A percentile compares a stretch with the other conserved stretches of the same genome.
Conservation (phyloP, 2,113 vertebrate genomes). For the Lontra canadensis region DNA sequence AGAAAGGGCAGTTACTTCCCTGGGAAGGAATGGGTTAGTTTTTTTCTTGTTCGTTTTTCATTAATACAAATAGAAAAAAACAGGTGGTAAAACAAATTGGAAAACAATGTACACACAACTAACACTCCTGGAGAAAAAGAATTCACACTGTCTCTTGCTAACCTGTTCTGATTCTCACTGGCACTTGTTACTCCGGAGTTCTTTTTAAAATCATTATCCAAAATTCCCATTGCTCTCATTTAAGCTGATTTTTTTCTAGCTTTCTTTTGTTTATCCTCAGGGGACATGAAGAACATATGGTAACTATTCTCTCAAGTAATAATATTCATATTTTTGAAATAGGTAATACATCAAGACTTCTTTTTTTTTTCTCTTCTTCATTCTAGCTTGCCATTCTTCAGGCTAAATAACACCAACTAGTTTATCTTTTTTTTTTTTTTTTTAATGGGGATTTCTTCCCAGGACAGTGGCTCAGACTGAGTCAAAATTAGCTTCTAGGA, state of each 20-base stretch:
- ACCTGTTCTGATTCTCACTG: slow-evolving; percentile 21
- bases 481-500: background rate
- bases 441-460: background rate
- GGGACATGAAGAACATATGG: slow-evolving; percentile 34
- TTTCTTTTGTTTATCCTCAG: slow-evolving; percentile 57
- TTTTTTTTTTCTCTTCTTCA: background rate
- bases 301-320: slow-evolving; percentile 46
- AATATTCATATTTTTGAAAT: slow-evolving; percentile 53
- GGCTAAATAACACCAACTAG: background rate
- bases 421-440: background rate
- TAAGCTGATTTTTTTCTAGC: background rate
- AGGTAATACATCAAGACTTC: background rate
- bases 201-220: slow-evolving; percentile 44
- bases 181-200: slow-evolving; percentile 10
- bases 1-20: background rate
- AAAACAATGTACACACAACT: background rate
- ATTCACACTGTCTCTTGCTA: slow-evolving; percentile 10
- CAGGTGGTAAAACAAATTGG: slow-evolving; percentile 5
- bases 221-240: slow-evolving; percentile 8
- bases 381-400: background rate
- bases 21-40: background rate
- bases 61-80: slow-evolving; percentile 42
- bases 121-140: background rate
- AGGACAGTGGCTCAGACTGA: background rate
- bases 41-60: background rate